Evolutionary conservation across 2,888 invertebrate species (phyloP).

Genomic region (Leptodirus hochenwartii): DNA sequence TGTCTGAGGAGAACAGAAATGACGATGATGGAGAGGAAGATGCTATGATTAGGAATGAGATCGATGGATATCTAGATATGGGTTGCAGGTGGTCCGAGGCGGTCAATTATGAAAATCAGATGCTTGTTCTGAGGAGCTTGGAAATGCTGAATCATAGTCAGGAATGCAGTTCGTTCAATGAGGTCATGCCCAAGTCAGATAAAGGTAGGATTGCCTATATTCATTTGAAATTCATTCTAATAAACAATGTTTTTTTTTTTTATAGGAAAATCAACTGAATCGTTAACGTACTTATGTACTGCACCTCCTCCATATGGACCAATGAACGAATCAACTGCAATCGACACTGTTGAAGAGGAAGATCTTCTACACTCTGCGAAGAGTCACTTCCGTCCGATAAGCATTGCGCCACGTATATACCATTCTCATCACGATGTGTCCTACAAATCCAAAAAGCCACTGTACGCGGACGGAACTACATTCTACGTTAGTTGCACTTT

Average conservation of each 20-base stretch:
- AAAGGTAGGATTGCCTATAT: no score
- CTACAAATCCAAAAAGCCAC: constrained; percentile 23
- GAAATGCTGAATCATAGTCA: constrained; percentile 41
- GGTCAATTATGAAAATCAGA: no score
- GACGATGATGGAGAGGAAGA: constrained; percentile 18
- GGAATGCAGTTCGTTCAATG: constrained; percentile 40
- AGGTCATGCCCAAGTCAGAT: constrained; percentile 30
- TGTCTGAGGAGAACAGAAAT: no score
- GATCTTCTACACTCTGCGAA: constrained; percentile 58
- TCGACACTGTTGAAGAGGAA: constrained; percentile 30
- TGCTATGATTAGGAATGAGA: constrained; percentile 14
- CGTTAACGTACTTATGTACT: no score
- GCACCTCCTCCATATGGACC: no score
- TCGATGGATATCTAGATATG: constrained; percentile 8
- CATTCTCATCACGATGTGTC: no score
- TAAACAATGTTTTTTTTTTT: no score
- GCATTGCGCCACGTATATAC: constrained; percentile 26
- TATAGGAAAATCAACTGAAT: no score
- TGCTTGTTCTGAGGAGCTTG: no score
- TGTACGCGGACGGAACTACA: constrained; percentile 50
- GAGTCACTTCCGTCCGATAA: constrained; percentile 73
- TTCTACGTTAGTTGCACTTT: constrained; percentile 46
- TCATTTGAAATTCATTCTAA: no score
- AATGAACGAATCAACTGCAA: no score
- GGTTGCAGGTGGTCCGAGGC: no score